Conservation (phyloP, 2,113 vertebrate species). For the Heterotilapia buettikoferi region DNA sequence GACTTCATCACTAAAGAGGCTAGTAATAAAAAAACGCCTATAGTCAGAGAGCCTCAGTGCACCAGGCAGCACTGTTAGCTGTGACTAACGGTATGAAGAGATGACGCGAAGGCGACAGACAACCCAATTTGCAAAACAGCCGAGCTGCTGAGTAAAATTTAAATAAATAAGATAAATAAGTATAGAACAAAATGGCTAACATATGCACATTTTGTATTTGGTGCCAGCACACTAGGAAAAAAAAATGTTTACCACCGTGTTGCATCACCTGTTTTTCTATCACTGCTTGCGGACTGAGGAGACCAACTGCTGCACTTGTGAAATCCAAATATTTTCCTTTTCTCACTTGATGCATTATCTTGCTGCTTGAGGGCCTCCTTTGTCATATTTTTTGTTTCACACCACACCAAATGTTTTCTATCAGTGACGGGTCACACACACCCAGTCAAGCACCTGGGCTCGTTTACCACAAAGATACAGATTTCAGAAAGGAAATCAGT, state of each 20-base stretch:
- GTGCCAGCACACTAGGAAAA: background rate
- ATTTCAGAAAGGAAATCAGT: background rate
- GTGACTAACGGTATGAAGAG: slow-evolving; percentile 9
- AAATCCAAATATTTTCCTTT: background rate
- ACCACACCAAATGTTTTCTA: background rate
- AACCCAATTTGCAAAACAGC: background rate
- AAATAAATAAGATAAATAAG: background rate
- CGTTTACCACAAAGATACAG: background rate
- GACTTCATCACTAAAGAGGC: slow-evolving; percentile 26
- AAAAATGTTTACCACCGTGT: background rate
- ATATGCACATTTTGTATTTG: background rate
- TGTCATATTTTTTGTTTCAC: background rate
- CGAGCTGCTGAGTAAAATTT: background rate
- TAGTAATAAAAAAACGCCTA: background rate
- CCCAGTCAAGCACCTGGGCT: background rate
- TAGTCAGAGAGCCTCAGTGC: background rate
- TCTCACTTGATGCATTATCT: background rate
- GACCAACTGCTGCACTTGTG: background rate
- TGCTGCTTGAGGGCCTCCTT: background rate
- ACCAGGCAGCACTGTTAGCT: background rate
- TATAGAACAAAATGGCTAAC: background rate
- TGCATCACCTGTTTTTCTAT: background rate
- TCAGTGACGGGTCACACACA: background rate
- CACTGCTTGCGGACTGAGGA: background rate
- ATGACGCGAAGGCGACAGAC: background rate